These are phyloP conservation scores for Erythrolamprus reginae DNA, from an alignment of 2,113 vertebrate species.

Conservation along the genomic window DNA sequence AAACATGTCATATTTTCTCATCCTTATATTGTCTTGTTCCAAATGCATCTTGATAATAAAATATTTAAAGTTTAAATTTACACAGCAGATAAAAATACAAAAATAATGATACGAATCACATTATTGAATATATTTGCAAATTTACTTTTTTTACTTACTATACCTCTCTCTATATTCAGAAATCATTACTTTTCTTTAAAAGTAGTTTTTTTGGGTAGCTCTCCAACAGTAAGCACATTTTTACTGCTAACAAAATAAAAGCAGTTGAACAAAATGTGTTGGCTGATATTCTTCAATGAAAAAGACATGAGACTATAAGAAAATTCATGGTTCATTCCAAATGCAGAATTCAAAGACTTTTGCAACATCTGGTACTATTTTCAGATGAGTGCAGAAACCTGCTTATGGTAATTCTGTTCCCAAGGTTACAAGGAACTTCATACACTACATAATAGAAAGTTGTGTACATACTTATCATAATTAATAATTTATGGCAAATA, in stretches of 20 bases:
- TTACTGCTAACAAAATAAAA: constrained; percentile 28
- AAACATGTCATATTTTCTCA: not conserved
- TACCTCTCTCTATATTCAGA: constrained; percentile 10
- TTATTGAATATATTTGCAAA: not conserved
- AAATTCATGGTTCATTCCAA: constrained; percentile 24
- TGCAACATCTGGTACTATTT: constrained; percentile 23
- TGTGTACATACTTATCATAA: not conserved
- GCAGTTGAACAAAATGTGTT: not conserved
- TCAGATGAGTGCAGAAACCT: constrained; percentile 11
- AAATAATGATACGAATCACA: not conserved
- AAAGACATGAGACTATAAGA: constrained; percentile 17
- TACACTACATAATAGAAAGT: not conserved
- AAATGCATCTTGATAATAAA: not conserved
- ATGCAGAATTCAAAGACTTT: constrained; percentile 22
- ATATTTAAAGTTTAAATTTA: not conserved
- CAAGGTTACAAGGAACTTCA: constrained; percentile 33
- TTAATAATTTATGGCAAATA: not conserved
- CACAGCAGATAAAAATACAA: not conserved
- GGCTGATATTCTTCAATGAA: constrained; percentile 31
- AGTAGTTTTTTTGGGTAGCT: constrained; percentile 24
- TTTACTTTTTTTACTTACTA: not conserved
- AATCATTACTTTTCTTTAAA: constrained; percentile 5
- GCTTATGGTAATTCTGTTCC: constrained; percentile 19
- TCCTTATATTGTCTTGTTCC: not conserved
- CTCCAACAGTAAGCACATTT: constrained; percentile 26